These are phyloP conservation scores for Axis porcinus DNA, from an alignment of 2,113 vertebrate genomes.

Conservation along the genomic window DNA sequence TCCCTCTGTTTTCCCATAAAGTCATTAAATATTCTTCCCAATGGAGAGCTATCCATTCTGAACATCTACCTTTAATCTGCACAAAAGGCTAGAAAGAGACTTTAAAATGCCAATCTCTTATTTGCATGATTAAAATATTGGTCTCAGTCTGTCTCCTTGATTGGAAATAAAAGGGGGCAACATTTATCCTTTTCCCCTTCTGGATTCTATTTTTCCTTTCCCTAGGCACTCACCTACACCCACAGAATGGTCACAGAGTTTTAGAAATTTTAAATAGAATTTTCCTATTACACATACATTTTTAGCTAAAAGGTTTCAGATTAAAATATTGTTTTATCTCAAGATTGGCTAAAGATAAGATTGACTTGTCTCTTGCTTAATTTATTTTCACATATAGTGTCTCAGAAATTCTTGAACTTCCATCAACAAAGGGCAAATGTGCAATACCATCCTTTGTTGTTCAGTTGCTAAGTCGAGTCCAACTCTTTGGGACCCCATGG, in stretches of 20 bases:
- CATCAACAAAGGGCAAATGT: not conserved
- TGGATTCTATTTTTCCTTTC: not conserved
- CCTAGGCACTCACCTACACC: not conserved
- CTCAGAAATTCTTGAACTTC: not conserved
- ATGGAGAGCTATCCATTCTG: not conserved
- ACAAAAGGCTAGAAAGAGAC: not conserved
- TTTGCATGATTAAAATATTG: not conserved
- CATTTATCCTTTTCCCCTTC: not conserved
- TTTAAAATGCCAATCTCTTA: not conserved
- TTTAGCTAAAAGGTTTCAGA: not conserved
- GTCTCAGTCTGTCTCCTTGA: not conserved
- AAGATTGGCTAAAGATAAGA: not conserved
- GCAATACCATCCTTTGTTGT: not conserved
- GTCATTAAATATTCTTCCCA: not conserved
- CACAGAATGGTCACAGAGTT: not conserved
- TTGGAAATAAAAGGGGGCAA: not conserved
- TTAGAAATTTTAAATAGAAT: constrained; percentile 11
- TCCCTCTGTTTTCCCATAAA: not conserved
- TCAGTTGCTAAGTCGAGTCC: not conserved
- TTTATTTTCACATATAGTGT: not conserved
- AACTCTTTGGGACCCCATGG: not conserved
- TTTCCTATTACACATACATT: not conserved
- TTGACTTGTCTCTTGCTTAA: not conserved
- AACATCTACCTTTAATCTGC: not conserved
- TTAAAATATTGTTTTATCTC: constrained; percentile 5